Percentiles rank a stretch among this genome's conserved stretches.
Conservation (phyloP, 1,140 invertebrate genomes). For the Steinernema khuongi region DNA sequence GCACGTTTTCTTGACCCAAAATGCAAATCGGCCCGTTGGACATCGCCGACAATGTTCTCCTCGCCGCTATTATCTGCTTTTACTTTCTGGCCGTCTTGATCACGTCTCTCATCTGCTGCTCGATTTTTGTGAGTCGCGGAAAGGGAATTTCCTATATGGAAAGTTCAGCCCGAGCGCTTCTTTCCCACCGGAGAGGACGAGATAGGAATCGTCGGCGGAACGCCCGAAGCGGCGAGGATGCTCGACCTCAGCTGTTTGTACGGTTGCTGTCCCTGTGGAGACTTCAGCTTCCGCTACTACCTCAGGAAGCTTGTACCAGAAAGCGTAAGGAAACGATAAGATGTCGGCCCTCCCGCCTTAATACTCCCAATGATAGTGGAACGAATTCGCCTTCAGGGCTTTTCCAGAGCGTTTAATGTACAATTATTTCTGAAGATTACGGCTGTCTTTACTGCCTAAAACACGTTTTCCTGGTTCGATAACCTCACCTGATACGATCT, state of each 20-base stretch:
- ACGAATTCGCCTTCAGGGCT: no score
- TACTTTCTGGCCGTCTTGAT: neutral
- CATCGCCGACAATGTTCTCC: neutral
- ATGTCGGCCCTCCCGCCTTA: neutral
- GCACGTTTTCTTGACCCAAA: no score
- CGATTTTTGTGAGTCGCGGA: neutral
- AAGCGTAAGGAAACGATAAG: conserved; percentile 21
- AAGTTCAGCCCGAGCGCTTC: conserved; percentile 26
- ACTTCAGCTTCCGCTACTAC: conserved; percentile 28
- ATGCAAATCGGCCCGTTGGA: neutral
- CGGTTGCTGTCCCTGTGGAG: conserved; percentile 30
- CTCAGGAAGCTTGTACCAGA: conserved; percentile 18
- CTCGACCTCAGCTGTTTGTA: conserved; percentile 30
- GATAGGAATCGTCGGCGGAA: conserved; percentile 17
- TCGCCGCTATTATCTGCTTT: neutral
- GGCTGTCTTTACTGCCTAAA: no score
- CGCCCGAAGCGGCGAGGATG: neutral
- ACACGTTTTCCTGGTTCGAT: no score
- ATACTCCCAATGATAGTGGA: neutral
- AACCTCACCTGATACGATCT: no score
- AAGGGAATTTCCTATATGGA: neutral
- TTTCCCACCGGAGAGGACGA: conserved; percentile 24
- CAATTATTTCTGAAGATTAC: no score
- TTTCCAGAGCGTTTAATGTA: no score
- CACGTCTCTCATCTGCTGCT: neutral